These are phyloP conservation scores for Sanderia malayensis DNA, from an alignment of 30 jellyfish, hydroid and myxozoan genomes.

Conservation along the genomic window DNA sequence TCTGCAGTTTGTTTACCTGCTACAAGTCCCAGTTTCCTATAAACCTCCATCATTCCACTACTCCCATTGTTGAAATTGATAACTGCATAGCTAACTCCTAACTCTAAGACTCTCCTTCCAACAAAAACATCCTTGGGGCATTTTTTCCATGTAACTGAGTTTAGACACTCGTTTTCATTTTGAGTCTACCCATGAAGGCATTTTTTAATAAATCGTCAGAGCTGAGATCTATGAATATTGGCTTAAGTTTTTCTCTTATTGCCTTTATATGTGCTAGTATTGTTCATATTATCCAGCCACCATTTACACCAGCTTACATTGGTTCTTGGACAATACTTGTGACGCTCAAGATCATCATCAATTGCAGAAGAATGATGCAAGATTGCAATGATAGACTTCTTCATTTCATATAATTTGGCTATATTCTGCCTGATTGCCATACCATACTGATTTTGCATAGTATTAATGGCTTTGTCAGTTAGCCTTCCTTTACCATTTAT, in stretches of 20 bases:
- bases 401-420: slow-evolving; percentile 3
- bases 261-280: slow-evolving; percentile 17
- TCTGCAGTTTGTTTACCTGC: slow-evolving; percentile 14
- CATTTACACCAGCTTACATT: slow-evolving; percentile 20
- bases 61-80: slow-evolving; percentile 36
- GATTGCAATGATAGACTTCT: slow-evolving; percentile 17
- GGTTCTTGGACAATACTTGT: slow-evolving; percentile 30
- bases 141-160: no score
- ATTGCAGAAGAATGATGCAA: slow-evolving; percentile 13
- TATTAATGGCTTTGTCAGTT: slow-evolving; percentile 20
- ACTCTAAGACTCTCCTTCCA: slow-evolving; percentile 14
- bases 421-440: slow-evolving; percentile 28
- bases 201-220: slow-evolving; percentile 3
- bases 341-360: slow-evolving; percentile 14
- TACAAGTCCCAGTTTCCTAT: slow-evolving; percentile 17
- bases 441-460: slow-evolving; percentile 22
- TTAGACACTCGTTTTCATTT: slow-evolving; percentile 18
- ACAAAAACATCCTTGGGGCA: slow-evolving; percentile 38
- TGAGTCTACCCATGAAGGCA: slow-evolving; percentile 37
- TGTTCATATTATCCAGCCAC: slow-evolving; percentile 14
- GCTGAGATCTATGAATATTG: slow-evolving; percentile 18
- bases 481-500: slow-evolving; percentile 17
- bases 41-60: slow-evolving; percentile 17
- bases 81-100: slow-evolving; percentile 49
- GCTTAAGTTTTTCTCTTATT: slow-evolving; percentile 16